Evolutionary conservation across 2,113 vertebrate genomes (phyloP).

Genomic region (Anhinga rufa): DNA sequence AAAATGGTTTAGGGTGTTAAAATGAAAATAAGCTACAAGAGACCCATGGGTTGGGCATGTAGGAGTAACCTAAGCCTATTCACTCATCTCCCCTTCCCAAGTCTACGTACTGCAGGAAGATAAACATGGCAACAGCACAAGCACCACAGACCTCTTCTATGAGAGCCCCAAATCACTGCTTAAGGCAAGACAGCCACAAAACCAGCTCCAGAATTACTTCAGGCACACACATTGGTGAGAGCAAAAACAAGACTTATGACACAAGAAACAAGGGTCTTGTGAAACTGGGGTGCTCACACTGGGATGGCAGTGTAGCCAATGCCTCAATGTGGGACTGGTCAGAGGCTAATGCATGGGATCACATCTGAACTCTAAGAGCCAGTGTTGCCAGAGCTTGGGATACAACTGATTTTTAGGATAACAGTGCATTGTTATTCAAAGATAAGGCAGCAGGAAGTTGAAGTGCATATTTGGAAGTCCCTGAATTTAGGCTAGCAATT

Average conservation of each 20-base stretch:
- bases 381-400: not conserved
- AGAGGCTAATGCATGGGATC: not conserved
- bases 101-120: not conserved
- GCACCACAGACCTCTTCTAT: not conserved
- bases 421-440: not conserved
- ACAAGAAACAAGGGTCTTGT: not conserved
- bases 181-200: not conserved
- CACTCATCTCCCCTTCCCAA: not conserved
- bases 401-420: not conserved
- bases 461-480: not conserved
- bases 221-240: not conserved
- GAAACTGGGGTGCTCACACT: not conserved
- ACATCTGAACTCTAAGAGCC: not conserved
- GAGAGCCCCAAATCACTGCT: not conserved
- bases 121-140: not conserved
- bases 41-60: not conserved
- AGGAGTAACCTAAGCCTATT: not conserved
- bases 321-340: not conserved
- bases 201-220: not conserved
- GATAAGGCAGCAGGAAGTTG: not conserved
- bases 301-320: not conserved
- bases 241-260: not conserved
- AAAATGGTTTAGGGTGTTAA: not conserved
- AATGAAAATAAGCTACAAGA: not conserved
- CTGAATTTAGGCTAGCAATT: not conserved